These are phyloP conservation scores for Cephus cinctus DNA, from an alignment of 1,140 invertebrate species.

Conservation along the genomic window DNA sequence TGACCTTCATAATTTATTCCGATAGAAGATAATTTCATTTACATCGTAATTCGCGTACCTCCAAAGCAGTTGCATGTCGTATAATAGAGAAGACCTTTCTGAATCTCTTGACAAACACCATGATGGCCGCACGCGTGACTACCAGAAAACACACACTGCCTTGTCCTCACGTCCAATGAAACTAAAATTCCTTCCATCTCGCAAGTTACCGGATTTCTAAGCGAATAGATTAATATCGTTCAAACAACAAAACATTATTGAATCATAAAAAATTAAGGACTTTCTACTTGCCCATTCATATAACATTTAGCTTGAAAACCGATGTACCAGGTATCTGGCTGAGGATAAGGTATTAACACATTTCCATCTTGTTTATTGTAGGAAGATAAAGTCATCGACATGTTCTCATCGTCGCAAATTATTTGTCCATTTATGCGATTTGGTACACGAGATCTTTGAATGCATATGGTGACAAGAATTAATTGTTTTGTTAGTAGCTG, in stretches of 20 bases:
- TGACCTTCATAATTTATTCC: not conserved
- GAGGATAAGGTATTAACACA: conserved; percentile 58
- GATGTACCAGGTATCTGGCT: conserved; percentile 58
- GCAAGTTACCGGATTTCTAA: conserved; percentile 43
- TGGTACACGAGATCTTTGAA: conserved; percentile 47
- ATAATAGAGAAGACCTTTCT: conserved; percentile 56
- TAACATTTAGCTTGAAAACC: conserved; percentile 50
- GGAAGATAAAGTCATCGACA: conserved; percentile 45
- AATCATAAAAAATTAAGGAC: conserved; percentile 6
- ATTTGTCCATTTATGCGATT: conserved; percentile 34
- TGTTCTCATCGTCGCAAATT: conserved; percentile 40
- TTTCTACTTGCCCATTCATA: conserved; percentile 35
- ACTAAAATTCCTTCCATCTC: conserved; percentile 54
- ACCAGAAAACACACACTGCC: conserved; percentile 53
- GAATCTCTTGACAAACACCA: conserved; percentile 57
- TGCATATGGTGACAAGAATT: conserved; percentile 44
- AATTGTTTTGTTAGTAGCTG: conserved; percentile 46
- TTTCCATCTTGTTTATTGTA: conserved; percentile 32
- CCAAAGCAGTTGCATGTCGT: conserved; percentile 57
- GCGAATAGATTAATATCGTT: conserved; percentile 10
- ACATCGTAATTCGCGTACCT: no score
- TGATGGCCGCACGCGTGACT: conserved; percentile 52
- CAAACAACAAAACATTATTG: not conserved
- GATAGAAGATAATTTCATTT: conserved; percentile 8
- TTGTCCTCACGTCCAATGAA: conserved; percentile 56